A percentile compares a stretch with the other conserved stretches of the same genome.
phyloP scores from a whole-genome alignment of 2,113 vertebrate species.

The Brachypodius melanocephalos region DNA sequence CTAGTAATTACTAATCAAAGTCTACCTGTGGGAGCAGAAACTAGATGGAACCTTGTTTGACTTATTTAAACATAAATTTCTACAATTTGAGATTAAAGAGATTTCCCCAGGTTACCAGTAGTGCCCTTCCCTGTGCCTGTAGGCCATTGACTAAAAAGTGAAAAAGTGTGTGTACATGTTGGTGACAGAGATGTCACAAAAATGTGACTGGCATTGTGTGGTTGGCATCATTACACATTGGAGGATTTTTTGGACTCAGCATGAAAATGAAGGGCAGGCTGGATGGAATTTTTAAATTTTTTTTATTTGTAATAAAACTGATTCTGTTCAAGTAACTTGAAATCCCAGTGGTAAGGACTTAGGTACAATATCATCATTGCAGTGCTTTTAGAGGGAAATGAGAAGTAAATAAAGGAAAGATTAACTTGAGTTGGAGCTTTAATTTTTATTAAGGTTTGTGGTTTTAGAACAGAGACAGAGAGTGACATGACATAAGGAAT shows the following conservation, averaged over 20 bases:
- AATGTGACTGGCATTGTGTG: not conserved
- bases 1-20: not conserved
- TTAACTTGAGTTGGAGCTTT: not conserved
- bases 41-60: not conserved
- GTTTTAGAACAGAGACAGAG: not conserved
- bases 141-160: not conserved
- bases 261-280: not conserved
- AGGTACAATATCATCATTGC: not conserved
- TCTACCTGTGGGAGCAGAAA: not conserved
- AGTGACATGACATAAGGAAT: not conserved
- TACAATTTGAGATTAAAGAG: not conserved
- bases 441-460: not conserved
- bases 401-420: not conserved
- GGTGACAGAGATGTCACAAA: not conserved
- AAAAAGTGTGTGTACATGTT: accelerated
- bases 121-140: not conserved
- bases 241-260: not conserved
- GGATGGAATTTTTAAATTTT: not conserved
- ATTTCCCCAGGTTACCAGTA: not conserved
- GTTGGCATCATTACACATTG: not conserved
- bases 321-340: not conserved
- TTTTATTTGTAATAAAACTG: not conserved
- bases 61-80: not conserved
- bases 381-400: not conserved
- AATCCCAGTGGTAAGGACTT: not conserved